These are phyloP conservation scores for Orthosia cruda DNA, from an alignment of 2,888 invertebrate species.

Conservation along the genomic window DNA sequence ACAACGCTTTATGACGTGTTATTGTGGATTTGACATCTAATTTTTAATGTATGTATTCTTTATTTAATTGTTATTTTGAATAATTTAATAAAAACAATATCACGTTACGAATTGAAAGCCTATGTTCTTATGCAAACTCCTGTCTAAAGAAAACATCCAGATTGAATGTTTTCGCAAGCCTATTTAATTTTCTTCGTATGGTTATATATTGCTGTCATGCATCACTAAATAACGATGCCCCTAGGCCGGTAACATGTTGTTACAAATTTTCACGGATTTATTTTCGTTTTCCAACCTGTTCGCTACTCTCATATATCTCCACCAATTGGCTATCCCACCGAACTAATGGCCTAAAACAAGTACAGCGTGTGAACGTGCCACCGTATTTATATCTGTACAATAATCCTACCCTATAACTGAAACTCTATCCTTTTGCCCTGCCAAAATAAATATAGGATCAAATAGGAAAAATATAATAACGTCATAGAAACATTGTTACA, in stretches of 20 bases:
- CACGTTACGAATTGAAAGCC: too few relatives aligned
- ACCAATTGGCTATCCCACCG: constrained; percentile 46
- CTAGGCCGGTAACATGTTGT: neutral
- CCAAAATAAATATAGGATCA: neutral
- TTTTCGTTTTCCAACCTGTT: constrained; percentile 50
- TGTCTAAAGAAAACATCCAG: too few relatives aligned
- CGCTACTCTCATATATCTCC: constrained; percentile 34
- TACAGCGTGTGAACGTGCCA: constrained; percentile 38
- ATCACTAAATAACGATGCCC: constrained; percentile 6
- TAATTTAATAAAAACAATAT: too few relatives aligned
- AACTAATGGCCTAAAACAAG: constrained; percentile 49
- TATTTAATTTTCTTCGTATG: neutral
- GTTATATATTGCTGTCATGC: neutral
- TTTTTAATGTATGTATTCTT: too few relatives aligned
- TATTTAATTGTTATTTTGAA: too few relatives aligned
- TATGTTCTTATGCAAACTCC: too few relatives aligned
- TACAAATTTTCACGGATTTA: constrained; percentile 37
- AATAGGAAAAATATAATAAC: neutral
- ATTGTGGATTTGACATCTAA: too few relatives aligned
- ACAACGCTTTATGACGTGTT: too few relatives aligned
- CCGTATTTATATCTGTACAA: constrained; percentile 6
- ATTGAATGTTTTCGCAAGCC: too few relatives aligned
- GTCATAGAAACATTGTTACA: neutral
- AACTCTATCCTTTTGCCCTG: constrained; percentile 1
- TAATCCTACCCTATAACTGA: constrained; percentile 24